These are phyloP conservation scores for Chelonoidis abingdonii DNA, from an alignment of 2,113 vertebrate genomes.

Conservation along the genomic window DNA sequence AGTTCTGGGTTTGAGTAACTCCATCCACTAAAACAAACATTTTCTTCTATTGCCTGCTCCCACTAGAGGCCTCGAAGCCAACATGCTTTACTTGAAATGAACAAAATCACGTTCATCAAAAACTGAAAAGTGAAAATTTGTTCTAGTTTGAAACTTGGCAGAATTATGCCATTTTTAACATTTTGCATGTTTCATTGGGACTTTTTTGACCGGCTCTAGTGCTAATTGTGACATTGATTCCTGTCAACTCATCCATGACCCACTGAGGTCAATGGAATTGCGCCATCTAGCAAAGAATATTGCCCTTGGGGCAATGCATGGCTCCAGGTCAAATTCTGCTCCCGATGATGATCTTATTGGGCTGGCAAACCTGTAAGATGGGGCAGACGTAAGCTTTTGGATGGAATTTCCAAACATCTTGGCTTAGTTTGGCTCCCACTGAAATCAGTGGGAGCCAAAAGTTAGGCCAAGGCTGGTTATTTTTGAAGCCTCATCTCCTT, in stretches of 20 bases:
- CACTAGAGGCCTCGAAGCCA: not conserved
- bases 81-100: not conserved
- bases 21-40: not conserved
- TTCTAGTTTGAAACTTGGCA: not conserved
- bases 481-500: fast-evolving
- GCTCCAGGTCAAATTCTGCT: not conserved
- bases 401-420: not conserved
- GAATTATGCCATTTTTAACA: fast-evolving
- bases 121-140: not conserved
- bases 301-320: not conserved
- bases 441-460: not conserved
- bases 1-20: not conserved
- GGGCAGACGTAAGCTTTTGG: not conserved
- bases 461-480: not conserved
- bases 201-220: not conserved
- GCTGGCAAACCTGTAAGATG: not conserved
- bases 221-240: fast-evolving
- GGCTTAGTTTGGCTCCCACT: not conserved
- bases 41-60: not conserved
- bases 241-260: not conserved
- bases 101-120: not conserved
- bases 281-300: not conserved
- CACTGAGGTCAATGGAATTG: not conserved
- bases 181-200: not conserved
- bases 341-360: not conserved